A percentile compares a stretch with the other conserved stretches of the same genome.
Conservation (phyloP, 1,140 invertebrate genomes). For the Penaeus japonicus region DNA sequence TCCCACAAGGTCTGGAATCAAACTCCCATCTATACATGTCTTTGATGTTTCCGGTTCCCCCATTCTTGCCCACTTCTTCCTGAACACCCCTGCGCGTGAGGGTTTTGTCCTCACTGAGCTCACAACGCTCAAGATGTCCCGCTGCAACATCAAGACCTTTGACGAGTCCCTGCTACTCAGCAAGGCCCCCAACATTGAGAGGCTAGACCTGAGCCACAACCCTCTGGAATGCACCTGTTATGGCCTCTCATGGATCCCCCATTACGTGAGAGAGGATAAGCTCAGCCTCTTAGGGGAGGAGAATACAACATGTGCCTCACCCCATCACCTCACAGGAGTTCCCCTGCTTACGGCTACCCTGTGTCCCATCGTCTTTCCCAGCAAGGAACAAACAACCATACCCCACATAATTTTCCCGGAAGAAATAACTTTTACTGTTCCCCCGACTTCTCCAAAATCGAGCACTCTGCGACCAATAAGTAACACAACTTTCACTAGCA, state of each 20-base stretch:
- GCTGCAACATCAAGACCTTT: slow-evolving; percentile 13
- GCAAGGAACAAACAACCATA: no score
- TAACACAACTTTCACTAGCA: no score
- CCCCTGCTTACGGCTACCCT: slow-evolving; percentile 22
- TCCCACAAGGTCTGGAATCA: not conserved
- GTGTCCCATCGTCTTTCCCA: not conserved
- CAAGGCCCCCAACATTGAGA: slow-evolving; percentile 1
- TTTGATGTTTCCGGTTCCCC: slow-evolving; percentile 29
- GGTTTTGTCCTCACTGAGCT: not conserved
- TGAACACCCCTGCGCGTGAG: not conserved
- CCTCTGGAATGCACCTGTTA: slow-evolving; percentile 32
- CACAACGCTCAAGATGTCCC: not conserved
- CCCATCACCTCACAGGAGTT: not conserved
- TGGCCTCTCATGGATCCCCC: slow-evolving; percentile 32
- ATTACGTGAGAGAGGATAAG: slow-evolving; percentile 24
- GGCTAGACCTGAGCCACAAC: slow-evolving; percentile 28
- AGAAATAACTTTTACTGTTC: no score
- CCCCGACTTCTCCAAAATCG: no score
- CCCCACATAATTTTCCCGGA: no score
- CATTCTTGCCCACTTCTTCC: not conserved
- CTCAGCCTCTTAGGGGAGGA: not conserved
- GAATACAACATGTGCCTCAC: slow-evolving; percentile 20
- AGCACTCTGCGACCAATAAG: no score
- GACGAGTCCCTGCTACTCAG: not conserved
- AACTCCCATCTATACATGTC: slow-evolving; percentile 1